A percentile compares a stretch with the other conserved stretches of the same genome.
Conservation (phyloP, 2,113 vertebrate species). For the Corythornis vintsioides region DNA sequence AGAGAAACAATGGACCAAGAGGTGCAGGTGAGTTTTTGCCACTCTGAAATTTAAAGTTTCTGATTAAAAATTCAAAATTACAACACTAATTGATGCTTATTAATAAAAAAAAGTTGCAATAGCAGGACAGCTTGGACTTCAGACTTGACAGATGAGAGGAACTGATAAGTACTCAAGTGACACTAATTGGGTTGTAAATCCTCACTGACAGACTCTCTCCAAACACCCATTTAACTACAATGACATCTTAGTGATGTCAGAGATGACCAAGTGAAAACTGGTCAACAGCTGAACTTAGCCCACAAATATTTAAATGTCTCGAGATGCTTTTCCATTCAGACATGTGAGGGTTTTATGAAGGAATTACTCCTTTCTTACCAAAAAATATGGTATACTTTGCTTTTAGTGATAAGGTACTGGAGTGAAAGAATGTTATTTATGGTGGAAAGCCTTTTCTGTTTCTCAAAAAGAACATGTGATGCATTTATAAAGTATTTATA, state of each 20-base stretch:
- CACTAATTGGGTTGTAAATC: background rate
- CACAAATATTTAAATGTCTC: background rate
- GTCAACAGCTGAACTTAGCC: background rate
- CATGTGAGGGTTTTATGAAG: background rate
- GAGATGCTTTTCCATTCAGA: background rate
- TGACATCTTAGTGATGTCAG: conserved; percentile 11
- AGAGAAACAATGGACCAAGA: background rate
- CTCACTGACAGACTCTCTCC: background rate
- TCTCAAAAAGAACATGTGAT: background rate
- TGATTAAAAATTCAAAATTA: background rate
- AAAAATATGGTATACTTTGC: background rate
- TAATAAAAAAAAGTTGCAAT: background rate
- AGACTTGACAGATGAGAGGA: background rate
- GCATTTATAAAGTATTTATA: background rate
- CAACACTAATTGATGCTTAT: background rate
- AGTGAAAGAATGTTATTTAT: background rate
- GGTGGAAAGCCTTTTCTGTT: background rate
- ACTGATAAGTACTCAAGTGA: background rate
- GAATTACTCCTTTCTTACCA: background rate
- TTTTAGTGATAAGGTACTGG: background rate
- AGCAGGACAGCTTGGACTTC: background rate
- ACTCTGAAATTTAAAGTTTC: background rate
- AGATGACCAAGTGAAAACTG: background rate
- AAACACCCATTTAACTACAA: conserved; percentile 11
- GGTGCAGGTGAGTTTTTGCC: background rate